phyloP scores from a whole-genome alignment of 2,113 vertebrate species.

The Nothobranchius furzeri region DNA sequence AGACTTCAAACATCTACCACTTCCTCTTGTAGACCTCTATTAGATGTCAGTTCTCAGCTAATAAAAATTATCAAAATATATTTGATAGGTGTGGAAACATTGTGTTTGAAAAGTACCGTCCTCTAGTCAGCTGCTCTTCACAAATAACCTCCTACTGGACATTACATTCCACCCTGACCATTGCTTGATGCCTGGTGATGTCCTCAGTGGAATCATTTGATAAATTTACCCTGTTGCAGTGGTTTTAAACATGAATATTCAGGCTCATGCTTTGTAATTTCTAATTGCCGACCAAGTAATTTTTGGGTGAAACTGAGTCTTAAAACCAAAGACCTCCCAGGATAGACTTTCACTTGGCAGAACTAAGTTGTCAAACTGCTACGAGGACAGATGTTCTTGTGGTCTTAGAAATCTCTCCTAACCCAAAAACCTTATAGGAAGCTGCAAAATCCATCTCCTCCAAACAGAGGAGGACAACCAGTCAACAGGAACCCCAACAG shows the following conservation, averaged over 20 bases:
- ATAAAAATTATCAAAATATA: conserved; percentile 71
- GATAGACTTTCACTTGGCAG: conserved; percentile 22
- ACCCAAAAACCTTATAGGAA: conserved; percentile 29
- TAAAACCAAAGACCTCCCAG: conserved; percentile 57
- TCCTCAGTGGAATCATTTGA: conserved; percentile 42
- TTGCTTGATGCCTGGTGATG: conserved; percentile 26
- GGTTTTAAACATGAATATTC: conserved; percentile 27
- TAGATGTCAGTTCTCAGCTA: conserved; percentile 63
- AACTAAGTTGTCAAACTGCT: conserved; percentile 20
- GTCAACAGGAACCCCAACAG: conserved; percentile 36
- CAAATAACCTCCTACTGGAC: conserved; percentile 33
- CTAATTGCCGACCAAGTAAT: conserved; percentile 50
- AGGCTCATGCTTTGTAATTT: conserved; percentile 53
- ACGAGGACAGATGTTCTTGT: conserved; percentile 17
- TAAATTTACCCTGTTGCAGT: conserved; percentile 44
- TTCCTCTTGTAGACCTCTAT: conserved; percentile 66
- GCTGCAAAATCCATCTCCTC: conserved; percentile 34
- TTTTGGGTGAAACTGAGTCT: conserved; percentile 36
- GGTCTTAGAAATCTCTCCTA: conserved; percentile 31
- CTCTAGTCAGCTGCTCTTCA: conserved; percentile 24
- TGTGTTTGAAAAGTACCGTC: too few species aligned
- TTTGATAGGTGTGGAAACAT: conserved; percentile 26
- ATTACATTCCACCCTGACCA: background rate
- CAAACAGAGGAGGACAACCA: conserved; percentile 29
- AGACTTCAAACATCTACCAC: conserved; percentile 68